A percentile compares a stretch with the other conserved stretches of the same genome.
Conservation (phyloP, 2,888 invertebrate genomes). For the Isotomurus palustris region DNA sequence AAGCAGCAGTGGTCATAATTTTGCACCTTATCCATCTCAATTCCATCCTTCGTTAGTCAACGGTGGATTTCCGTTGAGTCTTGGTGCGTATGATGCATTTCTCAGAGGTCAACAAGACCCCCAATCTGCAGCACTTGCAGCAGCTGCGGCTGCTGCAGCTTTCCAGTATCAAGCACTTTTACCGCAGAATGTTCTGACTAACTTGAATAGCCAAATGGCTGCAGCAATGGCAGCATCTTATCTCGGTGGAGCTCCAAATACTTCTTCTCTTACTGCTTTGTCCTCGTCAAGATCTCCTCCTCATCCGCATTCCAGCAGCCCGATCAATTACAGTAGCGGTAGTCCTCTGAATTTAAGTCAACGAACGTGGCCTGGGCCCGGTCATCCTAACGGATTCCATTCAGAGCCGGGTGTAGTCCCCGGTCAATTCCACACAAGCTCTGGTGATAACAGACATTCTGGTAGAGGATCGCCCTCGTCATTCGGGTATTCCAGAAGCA, state of each 20-base stretch:
- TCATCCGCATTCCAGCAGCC: background rate
- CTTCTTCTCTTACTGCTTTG: background rate
- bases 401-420: background rate
- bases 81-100: conserved; percentile 21
- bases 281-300: background rate
- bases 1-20: background rate
- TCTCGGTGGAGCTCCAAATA: conserved; percentile 16
- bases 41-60: background rate
- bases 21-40: background rate
- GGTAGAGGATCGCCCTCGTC: background rate
- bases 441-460: conserved; percentile 4
- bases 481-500: background rate
- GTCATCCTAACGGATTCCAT: background rate
- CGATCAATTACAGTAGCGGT: background rate
- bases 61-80: conserved; percentile 20
- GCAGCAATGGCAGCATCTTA: conserved; percentile 26
- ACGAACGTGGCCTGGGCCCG: background rate
- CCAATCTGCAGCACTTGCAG: conserved; percentile 22
- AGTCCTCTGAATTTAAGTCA: conserved; percentile 3
- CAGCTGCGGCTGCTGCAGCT: conserved; percentile 26
- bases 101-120: conserved; percentile 16
- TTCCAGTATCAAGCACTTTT: conserved; percentile 31
- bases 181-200: conserved; percentile 24
- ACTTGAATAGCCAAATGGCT: conserved; percentile 21
- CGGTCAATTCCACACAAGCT: conserved; percentile 4